Evolutionary conservation across 2,888 invertebrate genomes (phyloP).

Genomic region (Eupelmus urozonus): DNA sequence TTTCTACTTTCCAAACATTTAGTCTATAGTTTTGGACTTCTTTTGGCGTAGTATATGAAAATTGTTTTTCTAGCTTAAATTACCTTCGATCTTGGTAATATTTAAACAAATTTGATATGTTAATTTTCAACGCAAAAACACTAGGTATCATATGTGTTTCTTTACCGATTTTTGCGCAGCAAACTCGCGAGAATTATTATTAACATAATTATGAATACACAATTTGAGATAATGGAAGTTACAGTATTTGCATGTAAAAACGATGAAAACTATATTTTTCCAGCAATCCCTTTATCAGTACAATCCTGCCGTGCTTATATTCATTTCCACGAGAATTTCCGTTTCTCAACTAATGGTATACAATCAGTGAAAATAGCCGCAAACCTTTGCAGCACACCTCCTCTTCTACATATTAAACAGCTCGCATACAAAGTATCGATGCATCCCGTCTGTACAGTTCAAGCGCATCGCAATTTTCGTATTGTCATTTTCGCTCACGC

Average conservation of each 20-base stretch:
- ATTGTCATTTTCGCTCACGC: conserved; percentile 49
- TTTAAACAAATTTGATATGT: no score
- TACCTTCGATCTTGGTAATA: no score
- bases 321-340: not conserved
- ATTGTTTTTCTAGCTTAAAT: not conserved
- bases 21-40: no score
- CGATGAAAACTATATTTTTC: no score
- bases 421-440: conserved; percentile 24
- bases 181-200: no score
- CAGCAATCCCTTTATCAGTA: not conserved
- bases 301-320: not conserved
- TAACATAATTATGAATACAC: not conserved
- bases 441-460: not conserved
- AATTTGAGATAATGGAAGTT: not conserved
- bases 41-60: not conserved
- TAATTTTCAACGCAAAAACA: no score
- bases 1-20: no score
- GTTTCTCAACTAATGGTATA: not conserved
- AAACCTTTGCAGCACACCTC: not conserved
- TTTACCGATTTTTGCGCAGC: no score
- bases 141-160: no score
- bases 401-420: not conserved
- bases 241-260: not conserved
- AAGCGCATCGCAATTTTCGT: conserved; percentile 34
- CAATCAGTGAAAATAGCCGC: conserved; percentile 15